phyloP scores from a whole-genome alignment of 2,888 invertebrate genomes.

The Octonoba sinensis region DNA sequence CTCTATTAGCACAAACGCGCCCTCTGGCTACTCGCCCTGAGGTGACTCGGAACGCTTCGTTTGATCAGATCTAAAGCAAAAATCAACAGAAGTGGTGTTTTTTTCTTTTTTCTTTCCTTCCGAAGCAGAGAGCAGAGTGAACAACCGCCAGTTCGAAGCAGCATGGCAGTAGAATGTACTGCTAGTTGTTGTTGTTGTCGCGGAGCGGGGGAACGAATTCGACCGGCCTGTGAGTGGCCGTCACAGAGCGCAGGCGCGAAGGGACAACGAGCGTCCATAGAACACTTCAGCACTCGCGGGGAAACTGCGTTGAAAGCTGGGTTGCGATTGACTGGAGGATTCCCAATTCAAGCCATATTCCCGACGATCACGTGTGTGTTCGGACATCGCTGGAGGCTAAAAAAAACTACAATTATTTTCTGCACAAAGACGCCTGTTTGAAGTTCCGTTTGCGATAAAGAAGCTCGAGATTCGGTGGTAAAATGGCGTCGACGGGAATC shows the following conservation, averaged over 20 bases:
- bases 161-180: too few relatives aligned
- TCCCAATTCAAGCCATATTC: neutral
- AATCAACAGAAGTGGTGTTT: too few relatives aligned
- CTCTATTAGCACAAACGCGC: too few relatives aligned
- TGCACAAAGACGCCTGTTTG: neutral
- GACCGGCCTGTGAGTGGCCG: slow-evolving; percentile 16
- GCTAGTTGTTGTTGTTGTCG: too few relatives aligned
- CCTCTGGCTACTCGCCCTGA: too few relatives aligned
- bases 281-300: slow-evolving; percentile 13
- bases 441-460: neutral
- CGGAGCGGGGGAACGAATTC: neutral
- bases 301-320: slow-evolving; percentile 9
- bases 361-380: slow-evolving; percentile 24
- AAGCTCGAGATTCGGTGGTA: neutral
- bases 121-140: too few relatives aligned
- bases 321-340: neutral
- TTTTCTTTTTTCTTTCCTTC: too few relatives aligned
- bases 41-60: too few relatives aligned
- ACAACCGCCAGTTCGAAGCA: too few relatives aligned
- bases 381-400: neutral
- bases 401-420: neutral
- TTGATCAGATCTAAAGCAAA: too few relatives aligned
- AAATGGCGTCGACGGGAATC: slow-evolving; percentile 63
- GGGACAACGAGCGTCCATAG: slow-evolving; percentile 43
- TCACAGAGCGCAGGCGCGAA: slow-evolving; percentile 18